A percentile compares a stretch with the other conserved stretches of the same genome.
These are phyloP conservation scores for Vannuccia rotundouncinata DNA, from an alignment of 2,888 invertebrate genomes.

Conservation along the genomic window DNA sequence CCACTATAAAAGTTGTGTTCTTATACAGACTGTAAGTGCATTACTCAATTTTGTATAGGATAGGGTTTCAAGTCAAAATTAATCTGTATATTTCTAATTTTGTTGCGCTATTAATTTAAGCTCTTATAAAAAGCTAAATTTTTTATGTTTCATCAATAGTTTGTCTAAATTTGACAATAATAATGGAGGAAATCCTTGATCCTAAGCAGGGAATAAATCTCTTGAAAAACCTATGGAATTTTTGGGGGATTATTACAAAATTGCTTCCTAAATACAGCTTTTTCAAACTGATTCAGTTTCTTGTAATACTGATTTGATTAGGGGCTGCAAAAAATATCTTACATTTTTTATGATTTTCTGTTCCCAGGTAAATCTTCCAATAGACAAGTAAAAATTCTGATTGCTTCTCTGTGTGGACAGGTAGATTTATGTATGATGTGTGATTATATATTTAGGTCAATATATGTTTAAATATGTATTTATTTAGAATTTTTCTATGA, in stretches of 20 bases:
- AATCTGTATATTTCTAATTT: not conserved
- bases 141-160: not conserved
- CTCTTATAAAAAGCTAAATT: not conserved
- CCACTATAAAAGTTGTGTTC: not conserved
- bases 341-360: no score
- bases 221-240: not conserved
- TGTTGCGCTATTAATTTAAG: not conserved
- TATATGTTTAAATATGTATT: no score
- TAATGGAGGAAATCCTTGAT: not conserved
- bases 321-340: no score
- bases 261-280: not conserved
- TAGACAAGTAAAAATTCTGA: no score
- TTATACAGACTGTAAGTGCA: not conserved
- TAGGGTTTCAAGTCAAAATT: not conserved
- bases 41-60: not conserved
- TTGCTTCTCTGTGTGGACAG: no score
- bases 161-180: not conserved
- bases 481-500: no score
- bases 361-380: no score
- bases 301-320: not conserved
- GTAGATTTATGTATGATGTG: no score
- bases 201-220: not conserved
- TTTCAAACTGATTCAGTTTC: not conserved
- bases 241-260: not conserved
- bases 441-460: no score